Base-by-base conservation (phyloP, 2,113 vertebrate genomes). In the Hypomesus transpacificus region DNA sequence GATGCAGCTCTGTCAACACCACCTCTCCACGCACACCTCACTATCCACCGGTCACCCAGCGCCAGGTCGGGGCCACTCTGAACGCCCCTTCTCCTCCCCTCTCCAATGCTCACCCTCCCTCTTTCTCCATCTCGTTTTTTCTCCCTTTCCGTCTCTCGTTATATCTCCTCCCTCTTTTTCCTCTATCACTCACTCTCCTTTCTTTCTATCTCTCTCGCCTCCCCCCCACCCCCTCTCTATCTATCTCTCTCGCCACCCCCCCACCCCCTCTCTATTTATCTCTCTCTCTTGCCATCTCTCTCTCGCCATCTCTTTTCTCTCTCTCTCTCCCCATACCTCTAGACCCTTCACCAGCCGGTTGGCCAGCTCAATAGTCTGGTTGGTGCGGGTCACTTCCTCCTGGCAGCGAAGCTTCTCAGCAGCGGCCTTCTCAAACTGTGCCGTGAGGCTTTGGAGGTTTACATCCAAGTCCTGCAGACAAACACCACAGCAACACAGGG, bases 261-360 rank as follows among this genome's bases (percentile, higher is more conserved):
- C 31, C 3, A 3, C 13, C 52, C 52, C 52, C 52, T 17, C 52
- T 53, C 52, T 53, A 53, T 18, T 18, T 11, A 6, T 26, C 69
- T 21, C 62, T 26, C 26, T 39, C 59, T 71, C 84, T 28, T 1
- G 8, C 14, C 16, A 24, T 18, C 68, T 2, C 4, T 11, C 74
- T 18, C 34, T 11, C 6, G 39, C 73, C 18, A 56, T 17, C 26
- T 63, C 59, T 71, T 5, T 4, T 11, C 74, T 18, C 34, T 16
- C 6, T 54, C 73, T 21, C 62, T 26, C 26, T 63, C 59, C 71
- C 84, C 87, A 90, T 92, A 90, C 92, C 91, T 95, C 89, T 62
- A 94, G 90, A 78, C 92, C 90, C 76, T 84, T 90, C 74, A 94
- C 88, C 9, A 95, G 90, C 53, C 81, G 89, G 80, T 92, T 94